Conservation (phyloP, 2,888 invertebrate genomes). For the Myopa tessellatipennis region DNA sequence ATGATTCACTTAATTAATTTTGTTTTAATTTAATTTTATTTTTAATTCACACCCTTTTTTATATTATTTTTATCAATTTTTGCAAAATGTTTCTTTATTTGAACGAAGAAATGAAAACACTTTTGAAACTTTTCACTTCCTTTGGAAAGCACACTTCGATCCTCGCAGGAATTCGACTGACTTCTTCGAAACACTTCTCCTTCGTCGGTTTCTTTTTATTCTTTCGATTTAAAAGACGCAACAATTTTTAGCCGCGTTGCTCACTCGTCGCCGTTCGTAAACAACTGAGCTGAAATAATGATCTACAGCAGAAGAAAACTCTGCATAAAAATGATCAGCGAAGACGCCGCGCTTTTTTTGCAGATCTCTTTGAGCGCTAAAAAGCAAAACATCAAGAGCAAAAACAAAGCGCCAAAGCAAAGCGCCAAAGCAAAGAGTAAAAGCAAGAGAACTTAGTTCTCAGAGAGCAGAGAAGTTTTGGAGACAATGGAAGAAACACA, state of each 20-base stretch:
- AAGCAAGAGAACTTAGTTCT: background rate
- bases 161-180: slow-evolving; percentile 1
- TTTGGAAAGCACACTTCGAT: slow-evolving; percentile 23
- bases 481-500: no score
- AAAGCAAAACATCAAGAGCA: background rate
- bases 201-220: background rate
- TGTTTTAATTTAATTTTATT: background rate
- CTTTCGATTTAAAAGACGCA: background rate
- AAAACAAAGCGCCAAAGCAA: background rate
- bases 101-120: no score
- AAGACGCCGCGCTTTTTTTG: slow-evolving; percentile 13
- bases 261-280: slow-evolving; percentile 57
- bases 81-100: no score
- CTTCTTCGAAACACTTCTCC: background rate
- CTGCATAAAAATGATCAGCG: slow-evolving; percentile 29
- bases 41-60: background rate
- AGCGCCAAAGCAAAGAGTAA: background rate
- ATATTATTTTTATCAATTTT: no score
- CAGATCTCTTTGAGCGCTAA: slow-evolving; percentile 1
- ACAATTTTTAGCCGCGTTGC: background rate
- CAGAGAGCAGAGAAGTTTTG: background rate
- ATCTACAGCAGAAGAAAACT: slow-evolving; percentile 57
- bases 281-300: slow-evolving; percentile 60
- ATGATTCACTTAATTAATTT: no score
- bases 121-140: background rate